Evolutionary conservation across 1,140 invertebrate genomes (phyloP).

Genomic region (Drosophila murphyi): DNA sequence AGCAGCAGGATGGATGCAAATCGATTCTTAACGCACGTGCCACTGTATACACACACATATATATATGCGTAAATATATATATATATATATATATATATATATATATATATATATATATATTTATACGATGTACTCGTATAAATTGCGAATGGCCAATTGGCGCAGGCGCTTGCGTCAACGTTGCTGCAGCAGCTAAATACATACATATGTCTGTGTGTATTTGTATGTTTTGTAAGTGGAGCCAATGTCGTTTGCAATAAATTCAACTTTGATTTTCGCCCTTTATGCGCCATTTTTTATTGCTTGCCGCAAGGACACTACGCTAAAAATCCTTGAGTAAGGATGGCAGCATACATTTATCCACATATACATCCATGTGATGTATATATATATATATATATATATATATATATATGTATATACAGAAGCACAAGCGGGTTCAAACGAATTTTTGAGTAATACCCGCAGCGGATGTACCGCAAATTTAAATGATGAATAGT

Average conservation of each 20-base stretch:
- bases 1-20: neutral
- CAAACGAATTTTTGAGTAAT: conserved; percentile 42
- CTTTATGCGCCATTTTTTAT: conserved; percentile 23
- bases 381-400: conserved; percentile 7
- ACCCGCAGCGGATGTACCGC: conserved; percentile 58
- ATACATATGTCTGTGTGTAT: neutral
- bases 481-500: conserved; percentile 59
- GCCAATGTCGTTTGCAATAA: conserved; percentile 37
- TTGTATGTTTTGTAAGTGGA: conserved; percentile 6
- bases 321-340: conserved; percentile 50
- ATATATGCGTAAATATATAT: conserved; percentile 24
- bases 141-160: conserved; percentile 25
- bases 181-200: conserved; percentile 31
- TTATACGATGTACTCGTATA: conserved; percentile 6
- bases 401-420: conserved; percentile 1
- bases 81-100: conserved; percentile 24
- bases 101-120: conserved; percentile 23
- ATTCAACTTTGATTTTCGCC: conserved; percentile 24
- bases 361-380: neutral
- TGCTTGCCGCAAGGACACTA: conserved; percentile 45
- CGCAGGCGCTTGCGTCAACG: conserved; percentile 54
- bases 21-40: conserved; percentile 42
- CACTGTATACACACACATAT: conserved; percentile 14
- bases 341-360: neutral
- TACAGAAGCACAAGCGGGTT: conserved; percentile 20